Conservation (phyloP, 2,113 vertebrate species). For the Dasypus novemcinctus region DNA sequence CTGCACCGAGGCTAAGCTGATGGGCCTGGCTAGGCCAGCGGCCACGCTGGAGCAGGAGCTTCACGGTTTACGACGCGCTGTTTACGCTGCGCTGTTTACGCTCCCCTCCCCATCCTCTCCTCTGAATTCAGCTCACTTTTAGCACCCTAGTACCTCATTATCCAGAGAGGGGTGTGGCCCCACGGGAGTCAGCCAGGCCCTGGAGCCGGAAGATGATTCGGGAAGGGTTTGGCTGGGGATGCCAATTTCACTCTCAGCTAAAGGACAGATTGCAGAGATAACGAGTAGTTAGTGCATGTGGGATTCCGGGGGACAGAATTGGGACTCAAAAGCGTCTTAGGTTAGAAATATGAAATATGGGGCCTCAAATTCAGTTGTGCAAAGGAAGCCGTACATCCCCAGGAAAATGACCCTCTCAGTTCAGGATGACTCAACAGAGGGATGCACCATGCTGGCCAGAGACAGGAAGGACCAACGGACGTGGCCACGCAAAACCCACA, state of each 20-base stretch:
- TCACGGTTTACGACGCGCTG: neutral
- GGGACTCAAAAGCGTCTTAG: neutral
- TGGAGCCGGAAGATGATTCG: neutral
- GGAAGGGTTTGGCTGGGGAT: neutral
- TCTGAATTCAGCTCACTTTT: neutral
- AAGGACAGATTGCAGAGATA: neutral
- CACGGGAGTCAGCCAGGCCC: neutral
- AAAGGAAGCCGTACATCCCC: neutral
- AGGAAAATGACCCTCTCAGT: neutral
- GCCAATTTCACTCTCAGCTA: neutral
- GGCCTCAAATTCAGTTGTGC: neutral
- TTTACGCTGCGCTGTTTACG: accelerated
- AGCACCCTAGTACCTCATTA: neutral
- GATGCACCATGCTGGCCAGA: neutral
- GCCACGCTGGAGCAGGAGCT: too few relatives aligned
- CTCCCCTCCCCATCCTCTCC: accelerated
- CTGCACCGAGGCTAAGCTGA: neutral
- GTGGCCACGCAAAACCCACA: neutral
- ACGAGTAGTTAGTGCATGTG: accelerated
- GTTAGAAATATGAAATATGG: neutral
- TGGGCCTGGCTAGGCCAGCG: too few relatives aligned
- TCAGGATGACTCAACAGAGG: neutral
- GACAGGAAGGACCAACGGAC: neutral
- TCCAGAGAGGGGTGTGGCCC: neutral
- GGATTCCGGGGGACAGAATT: neutral